A percentile compares a stretch with the other conserved stretches of the same genome.
Conservation (phyloP, 1,140 invertebrate genomes). For the Sycobia sp. region DNA sequence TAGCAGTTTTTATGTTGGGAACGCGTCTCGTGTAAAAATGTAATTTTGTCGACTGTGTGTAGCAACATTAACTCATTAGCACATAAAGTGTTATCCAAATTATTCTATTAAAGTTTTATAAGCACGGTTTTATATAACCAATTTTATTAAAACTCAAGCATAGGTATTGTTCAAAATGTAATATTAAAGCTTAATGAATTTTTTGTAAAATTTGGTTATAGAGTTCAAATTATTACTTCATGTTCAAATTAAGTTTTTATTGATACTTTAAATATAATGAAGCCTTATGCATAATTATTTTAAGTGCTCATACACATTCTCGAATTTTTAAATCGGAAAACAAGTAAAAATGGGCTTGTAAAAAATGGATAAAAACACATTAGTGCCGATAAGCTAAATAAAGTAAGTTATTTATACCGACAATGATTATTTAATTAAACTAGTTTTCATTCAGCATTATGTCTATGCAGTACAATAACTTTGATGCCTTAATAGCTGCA, state of each 20-base stretch:
- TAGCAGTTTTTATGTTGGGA: constrained; percentile 17
- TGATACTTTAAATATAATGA: not conserved
- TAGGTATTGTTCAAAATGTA: not conserved
- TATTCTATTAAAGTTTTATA: not conserved
- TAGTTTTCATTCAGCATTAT: constrained; percentile 17
- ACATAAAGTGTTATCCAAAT: not conserved
- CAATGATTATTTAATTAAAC: constrained; percentile 28
- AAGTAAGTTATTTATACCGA: constrained; percentile 30
- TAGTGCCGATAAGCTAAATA: constrained; percentile 22
- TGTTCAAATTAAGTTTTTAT: constrained; percentile 1
- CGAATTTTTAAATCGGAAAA: not conserved
- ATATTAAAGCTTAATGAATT: not conserved
- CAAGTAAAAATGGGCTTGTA: not conserved
- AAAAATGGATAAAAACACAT: constrained; percentile 16
- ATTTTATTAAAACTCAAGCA: not conserved
- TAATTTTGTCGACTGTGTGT: constrained; percentile 17
- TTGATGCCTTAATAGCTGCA: not conserved
- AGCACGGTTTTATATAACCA: not conserved
- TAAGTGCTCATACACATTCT: not conserved
- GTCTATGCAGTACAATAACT: constrained; percentile 4
- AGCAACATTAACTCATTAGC: constrained; percentile 23
- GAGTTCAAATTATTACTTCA: not conserved
- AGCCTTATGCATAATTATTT: not conserved
- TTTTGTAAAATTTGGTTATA: not conserved
- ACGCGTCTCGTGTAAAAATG: constrained; percentile 15